Conservation (phyloP, 2,797 vertebrate species). For the Mus spretus region DNA sequence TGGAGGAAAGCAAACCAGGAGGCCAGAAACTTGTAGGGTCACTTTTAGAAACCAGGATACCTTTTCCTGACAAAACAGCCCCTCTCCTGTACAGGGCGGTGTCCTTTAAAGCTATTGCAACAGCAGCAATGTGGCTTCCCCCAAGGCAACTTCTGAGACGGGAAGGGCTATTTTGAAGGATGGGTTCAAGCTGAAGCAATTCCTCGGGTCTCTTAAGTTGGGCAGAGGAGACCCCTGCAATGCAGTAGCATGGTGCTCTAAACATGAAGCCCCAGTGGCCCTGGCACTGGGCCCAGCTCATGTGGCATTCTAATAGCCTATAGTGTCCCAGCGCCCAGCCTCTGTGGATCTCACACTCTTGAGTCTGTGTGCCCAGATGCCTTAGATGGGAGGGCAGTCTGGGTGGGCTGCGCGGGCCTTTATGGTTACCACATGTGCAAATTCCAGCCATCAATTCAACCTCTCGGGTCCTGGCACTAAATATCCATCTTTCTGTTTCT, state of each 20-base stretch:
- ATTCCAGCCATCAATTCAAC: conserved; percentile 68
- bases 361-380: conserved; percentile 51
- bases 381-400: conserved; percentile 12
- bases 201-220: not conserved
- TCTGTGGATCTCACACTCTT: not conserved
- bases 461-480: conserved; percentile 60
- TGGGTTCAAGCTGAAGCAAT: not conserved
- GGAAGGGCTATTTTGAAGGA: not conserved
- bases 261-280: not conserved
- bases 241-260: not conserved
- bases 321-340: not conserved
- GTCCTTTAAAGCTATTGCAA: not conserved
- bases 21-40: not conserved
- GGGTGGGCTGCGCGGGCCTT: conserved; percentile 73
- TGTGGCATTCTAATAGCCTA: not conserved
- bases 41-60: not conserved
- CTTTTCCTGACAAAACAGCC: not conserved
- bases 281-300: not conserved
- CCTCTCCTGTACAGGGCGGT: not conserved
- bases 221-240: not conserved
- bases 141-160: not conserved
- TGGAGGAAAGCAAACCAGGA: not conserved
- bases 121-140: not conserved
- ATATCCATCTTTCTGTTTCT: not conserved
- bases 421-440: conserved; percentile 78